Base-by-base conservation (phyloP, 2,888 invertebrate species). In the Creontiades dilutus region DNA sequence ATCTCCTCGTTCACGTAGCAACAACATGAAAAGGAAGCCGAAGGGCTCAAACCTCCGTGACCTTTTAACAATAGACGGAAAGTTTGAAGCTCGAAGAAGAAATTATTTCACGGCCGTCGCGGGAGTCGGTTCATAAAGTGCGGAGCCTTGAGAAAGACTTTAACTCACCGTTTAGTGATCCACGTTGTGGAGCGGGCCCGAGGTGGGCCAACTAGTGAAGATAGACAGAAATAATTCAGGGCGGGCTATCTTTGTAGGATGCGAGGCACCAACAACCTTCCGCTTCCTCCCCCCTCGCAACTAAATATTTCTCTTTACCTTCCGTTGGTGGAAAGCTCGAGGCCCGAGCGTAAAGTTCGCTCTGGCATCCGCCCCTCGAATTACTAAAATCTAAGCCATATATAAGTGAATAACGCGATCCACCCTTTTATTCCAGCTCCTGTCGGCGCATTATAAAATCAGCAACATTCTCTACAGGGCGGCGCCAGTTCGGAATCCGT, bases 231-330 rank as follows among this genome's bases (percentile, higher is more conserved):
- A 68, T 68, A 68, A 68, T 68, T 68, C 27, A 68, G 23, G 19
- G 23, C n/a, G 12, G 16, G 68, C 19, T 68, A 68, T 68, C 68
- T 68, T 19, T 23, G 23, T 27, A 68, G 68, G 68, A 23, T 68
- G 68, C 68, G 23, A 68, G 23, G 23, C 19, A 23, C 27, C 68
- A 27, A 23, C 19, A 68, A 68, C 68, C 68, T 68, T 23, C 19
- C 68, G 68, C 23, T 68, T 23, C 27, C 68, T 19, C 68, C 23
- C 68, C 68, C 68, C 23, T 68, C 68, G 23, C 9, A 68, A 68
- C 68, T 68, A 27, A 68, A 68, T 68, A 68, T 68, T 68, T 68
- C 68, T 23, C 68, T 68, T 68, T 68, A 68, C 27, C 68, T 68
- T 68, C 68, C 68, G 68, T 1, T 23, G 23, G 68, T 23, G 23